Conservation (phyloP, 2,113 vertebrate genomes). For the Arvicanthis niloticus region DNA sequence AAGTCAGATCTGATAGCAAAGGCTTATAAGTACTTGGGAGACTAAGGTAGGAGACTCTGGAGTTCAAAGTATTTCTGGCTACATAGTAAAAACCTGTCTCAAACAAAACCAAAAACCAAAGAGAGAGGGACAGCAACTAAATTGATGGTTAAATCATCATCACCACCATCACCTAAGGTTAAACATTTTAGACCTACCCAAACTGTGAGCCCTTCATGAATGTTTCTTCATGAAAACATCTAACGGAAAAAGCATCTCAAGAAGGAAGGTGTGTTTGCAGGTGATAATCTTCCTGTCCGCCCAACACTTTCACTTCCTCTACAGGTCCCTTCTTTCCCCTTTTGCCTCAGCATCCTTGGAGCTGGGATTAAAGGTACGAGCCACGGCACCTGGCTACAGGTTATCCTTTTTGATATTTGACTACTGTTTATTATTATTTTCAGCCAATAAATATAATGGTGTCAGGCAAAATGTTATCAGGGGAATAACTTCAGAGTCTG, state of each 20-base stretch:
- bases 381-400: neutral
- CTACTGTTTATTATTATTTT: slow-evolving; percentile 25
- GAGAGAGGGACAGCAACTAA: neutral
- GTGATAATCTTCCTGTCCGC: neutral
- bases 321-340: neutral
- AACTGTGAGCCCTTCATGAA: neutral
- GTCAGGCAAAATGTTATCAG: neutral
- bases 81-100: neutral
- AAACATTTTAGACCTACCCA: neutral
- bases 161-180: neutral
- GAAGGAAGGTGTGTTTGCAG: neutral
- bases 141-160: neutral
- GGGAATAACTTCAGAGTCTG: neutral
- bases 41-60: neutral
- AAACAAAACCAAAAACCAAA: neutral
- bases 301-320: neutral
- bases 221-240: slow-evolving; percentile 46
- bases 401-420: neutral
- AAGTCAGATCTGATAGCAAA: neutral
- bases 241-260: neutral
- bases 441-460: slow-evolving; percentile 4
- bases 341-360: too few species aligned
- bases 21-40: neutral
- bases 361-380: neutral
- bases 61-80: neutral